Conservation (phyloP, 92 coral and sea anemone genomes). For the Zoanthus sansibaricus region DNA sequence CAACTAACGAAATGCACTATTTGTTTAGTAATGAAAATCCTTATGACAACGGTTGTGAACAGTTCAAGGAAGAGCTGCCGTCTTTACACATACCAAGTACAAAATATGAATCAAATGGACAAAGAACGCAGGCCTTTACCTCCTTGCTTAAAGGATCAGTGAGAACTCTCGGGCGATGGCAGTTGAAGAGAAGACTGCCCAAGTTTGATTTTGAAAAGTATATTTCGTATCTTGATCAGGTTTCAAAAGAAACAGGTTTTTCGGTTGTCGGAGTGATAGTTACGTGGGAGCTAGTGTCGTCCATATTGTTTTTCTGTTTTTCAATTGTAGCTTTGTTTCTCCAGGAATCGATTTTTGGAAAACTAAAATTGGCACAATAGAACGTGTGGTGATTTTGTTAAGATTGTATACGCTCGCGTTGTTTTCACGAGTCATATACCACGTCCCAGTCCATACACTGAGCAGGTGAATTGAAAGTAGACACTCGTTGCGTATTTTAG, state of each 20-base stretch:
- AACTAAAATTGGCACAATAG: constrained; percentile 35
- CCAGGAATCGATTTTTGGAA: constrained; percentile 92
- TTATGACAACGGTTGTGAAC: neutral
- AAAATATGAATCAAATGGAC: neutral
- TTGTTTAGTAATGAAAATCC: neutral
- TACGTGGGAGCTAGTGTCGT: constrained; percentile 89
- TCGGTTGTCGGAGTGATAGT: constrained; percentile 73
- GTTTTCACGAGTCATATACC: too few relatives aligned
- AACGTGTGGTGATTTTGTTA: too few relatives aligned
- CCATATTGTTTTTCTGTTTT: constrained; percentile 76
- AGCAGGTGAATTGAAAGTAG: too few relatives aligned
- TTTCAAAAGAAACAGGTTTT: constrained; percentile 77
- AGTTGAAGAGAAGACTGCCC: constrained; percentile 49
- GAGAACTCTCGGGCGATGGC: constrained; percentile 71
- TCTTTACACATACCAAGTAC: constrained; percentile 31
- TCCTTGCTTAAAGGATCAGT: constrained; percentile 63
- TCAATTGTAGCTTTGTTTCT: constrained; percentile 85
- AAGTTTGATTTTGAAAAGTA: constrained; percentile 83
- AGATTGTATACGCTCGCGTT: too few relatives aligned
- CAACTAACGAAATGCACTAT: neutral
- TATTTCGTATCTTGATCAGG: constrained; percentile 76
- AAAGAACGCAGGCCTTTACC: constrained; percentile 34
- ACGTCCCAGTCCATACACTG: too few relatives aligned
- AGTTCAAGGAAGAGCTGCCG: neutral
- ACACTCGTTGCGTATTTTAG: too few relatives aligned